Conservation (phyloP, 1,140 invertebrate genomes). For the Drosophila repleta region DNA sequence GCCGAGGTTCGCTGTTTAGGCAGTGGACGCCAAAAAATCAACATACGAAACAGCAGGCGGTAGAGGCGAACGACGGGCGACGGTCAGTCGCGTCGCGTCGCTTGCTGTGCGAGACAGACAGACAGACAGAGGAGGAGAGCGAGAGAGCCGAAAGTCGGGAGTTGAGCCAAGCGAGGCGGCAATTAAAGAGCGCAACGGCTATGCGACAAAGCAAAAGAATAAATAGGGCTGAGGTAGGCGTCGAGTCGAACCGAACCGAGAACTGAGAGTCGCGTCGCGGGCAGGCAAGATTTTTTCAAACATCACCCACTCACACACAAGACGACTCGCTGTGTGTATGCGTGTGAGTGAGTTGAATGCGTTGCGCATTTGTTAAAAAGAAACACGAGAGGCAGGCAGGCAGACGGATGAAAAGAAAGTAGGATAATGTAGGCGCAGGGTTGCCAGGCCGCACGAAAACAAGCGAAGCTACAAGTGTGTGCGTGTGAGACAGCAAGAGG, state of each 20-base stretch:
- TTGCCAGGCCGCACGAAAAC: conserved; percentile 33
- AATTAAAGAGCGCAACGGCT: conserved; percentile 74
- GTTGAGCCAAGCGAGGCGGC: conserved; percentile 55
- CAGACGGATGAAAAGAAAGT: conserved; percentile 65
- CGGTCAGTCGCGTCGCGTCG: conserved; percentile 75
- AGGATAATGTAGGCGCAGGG: conserved; percentile 63
- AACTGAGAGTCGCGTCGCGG: conserved; percentile 29
- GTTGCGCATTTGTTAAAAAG: conserved; percentile 39
- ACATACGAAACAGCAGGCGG: conserved; percentile 72
- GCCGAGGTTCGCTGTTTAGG: conserved; percentile 44
- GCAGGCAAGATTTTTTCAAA: conserved; percentile 68
- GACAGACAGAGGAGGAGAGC: conserved; percentile 11
- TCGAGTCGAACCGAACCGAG: conserved; percentile 42
- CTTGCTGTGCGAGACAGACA: conserved; percentile 1
- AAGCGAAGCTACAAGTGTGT: conserved; percentile 49
- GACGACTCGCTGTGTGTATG: conserved; percentile 17
- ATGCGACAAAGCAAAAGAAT: conserved; percentile 74
- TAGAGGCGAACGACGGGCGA: conserved; percentile 47
- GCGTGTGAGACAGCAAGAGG: conserved; percentile 37
- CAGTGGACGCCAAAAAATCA: conserved; percentile 67
- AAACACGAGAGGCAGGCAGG: conserved; percentile 54
- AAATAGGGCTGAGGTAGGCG: conserved; percentile 73
- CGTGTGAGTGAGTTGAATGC: conserved; percentile 25
- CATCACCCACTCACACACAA: conserved; percentile 61
- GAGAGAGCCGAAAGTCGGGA: conserved; percentile 23